These are phyloP conservation scores for Apamea monoglypha DNA, from an alignment of 2,888 invertebrate genomes.

Conservation along the genomic window DNA sequence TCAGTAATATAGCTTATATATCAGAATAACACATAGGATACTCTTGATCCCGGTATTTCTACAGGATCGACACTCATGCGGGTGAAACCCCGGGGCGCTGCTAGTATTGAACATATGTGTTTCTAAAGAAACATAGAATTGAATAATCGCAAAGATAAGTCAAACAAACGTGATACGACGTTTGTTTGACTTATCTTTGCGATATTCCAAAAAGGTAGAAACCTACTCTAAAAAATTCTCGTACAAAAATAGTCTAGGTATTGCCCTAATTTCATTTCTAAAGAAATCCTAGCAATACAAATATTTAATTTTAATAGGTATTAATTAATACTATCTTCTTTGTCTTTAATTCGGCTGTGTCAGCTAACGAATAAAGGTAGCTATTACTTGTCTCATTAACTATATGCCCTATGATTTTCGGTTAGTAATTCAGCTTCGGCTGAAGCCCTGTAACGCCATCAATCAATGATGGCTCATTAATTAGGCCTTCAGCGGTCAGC, in stretches of 20 bases:
- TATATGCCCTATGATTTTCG: constrained; percentile 52
- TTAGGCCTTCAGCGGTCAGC: constrained; percentile 44
- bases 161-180: no score
- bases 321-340: constrained; percentile 20
- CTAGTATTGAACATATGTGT: not conserved
- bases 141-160: not conserved
- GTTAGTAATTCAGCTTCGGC: constrained; percentile 36
- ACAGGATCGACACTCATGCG: no score
- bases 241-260: not conserved
- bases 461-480: constrained; percentile 61
- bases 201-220: not conserved
- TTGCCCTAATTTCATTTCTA: not conserved
- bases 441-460: constrained; percentile 52
- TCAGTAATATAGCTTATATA: no score
- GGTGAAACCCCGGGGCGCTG: no score
- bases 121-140: not conserved
- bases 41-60: no score
- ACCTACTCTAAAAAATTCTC: not conserved
- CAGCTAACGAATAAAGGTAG: constrained; percentile 30
- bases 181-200: no score
- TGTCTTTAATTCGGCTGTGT: constrained; percentile 17
- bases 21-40: no score
- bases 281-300: not conserved
- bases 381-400: constrained; percentile 47
- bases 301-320: constrained; percentile 44